A percentile compares a stretch with the other conserved stretches of the same genome.
Conservation (phyloP, 2,888 invertebrate genomes). For the Drosophila hamatofila region DNA sequence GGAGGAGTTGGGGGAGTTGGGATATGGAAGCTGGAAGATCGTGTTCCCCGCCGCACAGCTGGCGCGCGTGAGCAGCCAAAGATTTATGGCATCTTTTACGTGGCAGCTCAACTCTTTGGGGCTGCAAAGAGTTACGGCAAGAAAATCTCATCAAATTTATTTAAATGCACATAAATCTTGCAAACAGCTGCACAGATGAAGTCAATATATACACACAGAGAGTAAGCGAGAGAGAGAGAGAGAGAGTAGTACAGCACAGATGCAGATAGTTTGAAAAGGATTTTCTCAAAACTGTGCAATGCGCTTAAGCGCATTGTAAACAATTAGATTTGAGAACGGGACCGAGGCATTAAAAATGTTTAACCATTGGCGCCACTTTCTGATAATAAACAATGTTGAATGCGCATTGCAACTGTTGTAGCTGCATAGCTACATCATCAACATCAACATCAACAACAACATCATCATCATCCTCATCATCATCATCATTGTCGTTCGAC, state of each 20-base stretch:
- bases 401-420: slow-evolving; percentile 28
- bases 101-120: slow-evolving; percentile 62
- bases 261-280: slow-evolving; percentile 26
- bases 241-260: slow-evolving; percentile 8
- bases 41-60: slow-evolving; percentile 41
- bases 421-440: slow-evolving; percentile 21
- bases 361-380: slow-evolving; percentile 82
- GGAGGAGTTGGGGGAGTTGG: no score
- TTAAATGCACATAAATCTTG: slow-evolving; percentile 78
- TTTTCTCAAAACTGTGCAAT: slow-evolving; percentile 21
- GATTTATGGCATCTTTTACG: slow-evolving; percentile 79
- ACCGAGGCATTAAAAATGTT: slow-evolving; percentile 57
- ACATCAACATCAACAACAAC: background rate
- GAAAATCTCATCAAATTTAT: slow-evolving; percentile 78
- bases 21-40: slow-evolving; percentile 8
- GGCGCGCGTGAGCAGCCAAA: slow-evolving; percentile 59
- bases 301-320: slow-evolving; percentile 63
- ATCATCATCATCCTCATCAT: background rate
- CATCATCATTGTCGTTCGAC: slow-evolving; percentile 22
- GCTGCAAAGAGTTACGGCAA: slow-evolving; percentile 55
- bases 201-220: no score
- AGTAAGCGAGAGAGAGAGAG: background rate
- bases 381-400: slow-evolving; percentile 69
- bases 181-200: slow-evolving; percentile 51
- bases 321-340: slow-evolving; percentile 41